phyloP scores from a whole-genome alignment of 64 coral and sea anemone genomes.

The Exaiptasia diaphana region DNA sequence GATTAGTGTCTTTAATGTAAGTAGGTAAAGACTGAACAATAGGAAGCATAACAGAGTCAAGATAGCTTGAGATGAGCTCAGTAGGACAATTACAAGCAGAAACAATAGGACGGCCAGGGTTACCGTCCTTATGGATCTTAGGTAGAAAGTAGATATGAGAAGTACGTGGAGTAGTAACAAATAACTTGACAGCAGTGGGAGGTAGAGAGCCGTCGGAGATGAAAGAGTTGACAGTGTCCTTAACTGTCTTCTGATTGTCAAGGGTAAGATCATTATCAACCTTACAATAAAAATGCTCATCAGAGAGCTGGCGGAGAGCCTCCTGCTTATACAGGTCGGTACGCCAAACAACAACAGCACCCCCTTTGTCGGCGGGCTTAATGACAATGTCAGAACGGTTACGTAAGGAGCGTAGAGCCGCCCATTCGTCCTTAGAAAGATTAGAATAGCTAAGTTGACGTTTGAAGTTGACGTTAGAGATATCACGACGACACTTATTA shows the following conservation, averaged over 20 bases:
- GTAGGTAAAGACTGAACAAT: neutral
- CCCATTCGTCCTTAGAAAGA: conserved; percentile 17
- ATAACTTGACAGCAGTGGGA: neutral
- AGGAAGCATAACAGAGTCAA: neutral
- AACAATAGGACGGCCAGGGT: conserved; percentile 11
- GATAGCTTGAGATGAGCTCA: neutral
- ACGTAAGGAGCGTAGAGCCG: neutral
- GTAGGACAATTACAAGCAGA: neutral
- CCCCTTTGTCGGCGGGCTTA: neutral
- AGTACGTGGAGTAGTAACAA: neutral
- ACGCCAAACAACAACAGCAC: neutral
- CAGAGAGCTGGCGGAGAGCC: neutral
- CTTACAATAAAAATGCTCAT: neutral
- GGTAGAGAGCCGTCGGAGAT: neutral
- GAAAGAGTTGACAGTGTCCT: neutral
- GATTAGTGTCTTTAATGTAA: conserved; percentile 35
- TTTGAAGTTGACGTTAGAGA: neutral
- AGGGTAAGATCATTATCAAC: neutral
- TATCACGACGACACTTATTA: conserved; percentile 34
- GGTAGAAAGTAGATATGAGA: neutral
- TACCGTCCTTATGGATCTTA: neutral
- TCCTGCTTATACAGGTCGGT: neutral
- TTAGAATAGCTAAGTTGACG: neutral
- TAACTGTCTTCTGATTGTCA: conserved; percentile 7
- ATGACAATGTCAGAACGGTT: conserved; percentile 3